phyloP scores from a whole-genome alignment of 1,140 invertebrate species.

The Neoseiulus cucumeris region DNA sequence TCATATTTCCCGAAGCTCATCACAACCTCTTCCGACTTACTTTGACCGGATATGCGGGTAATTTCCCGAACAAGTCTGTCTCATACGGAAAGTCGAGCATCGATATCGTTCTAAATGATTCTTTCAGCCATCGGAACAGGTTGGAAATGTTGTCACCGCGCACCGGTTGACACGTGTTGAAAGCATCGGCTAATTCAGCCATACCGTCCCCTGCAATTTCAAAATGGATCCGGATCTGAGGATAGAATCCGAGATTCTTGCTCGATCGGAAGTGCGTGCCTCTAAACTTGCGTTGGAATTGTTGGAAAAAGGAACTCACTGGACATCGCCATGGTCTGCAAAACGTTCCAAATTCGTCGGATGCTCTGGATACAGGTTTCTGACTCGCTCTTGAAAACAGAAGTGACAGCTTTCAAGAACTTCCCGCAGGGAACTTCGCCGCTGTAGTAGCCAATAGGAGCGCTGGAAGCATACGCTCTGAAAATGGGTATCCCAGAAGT shows the following conservation, averaged over 20 bases:
- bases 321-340: constrained; percentile 36
- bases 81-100: constrained; percentile 83
- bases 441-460: constrained; percentile 73
- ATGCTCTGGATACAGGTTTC: constrained; percentile 49
- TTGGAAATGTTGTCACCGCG: constrained; percentile 23
- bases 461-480: constrained; percentile 79
- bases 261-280: too few relatives aligned
- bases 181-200: constrained; percentile 44
- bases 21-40: constrained; percentile 25
- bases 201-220: constrained; percentile 39
- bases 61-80: constrained; percentile 47
- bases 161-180: constrained; percentile 46
- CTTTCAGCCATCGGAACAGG: constrained; percentile 33
- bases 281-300: constrained; percentile 5
- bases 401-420: constrained; percentile 55
- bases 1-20: too few relatives aligned
- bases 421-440: constrained; percentile 55
- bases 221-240: too few relatives aligned
- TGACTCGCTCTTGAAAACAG: constrained; percentile 42
- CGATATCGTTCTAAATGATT: constrained; percentile 42
- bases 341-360: constrained; percentile 48
- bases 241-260: too few relatives aligned
- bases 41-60: constrained; percentile 60
- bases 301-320: background rate
- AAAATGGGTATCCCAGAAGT: background rate